Evolutionary conservation across 2,888 invertebrate species (phyloP).

Genomic region (Vanessa cardui): DNA sequence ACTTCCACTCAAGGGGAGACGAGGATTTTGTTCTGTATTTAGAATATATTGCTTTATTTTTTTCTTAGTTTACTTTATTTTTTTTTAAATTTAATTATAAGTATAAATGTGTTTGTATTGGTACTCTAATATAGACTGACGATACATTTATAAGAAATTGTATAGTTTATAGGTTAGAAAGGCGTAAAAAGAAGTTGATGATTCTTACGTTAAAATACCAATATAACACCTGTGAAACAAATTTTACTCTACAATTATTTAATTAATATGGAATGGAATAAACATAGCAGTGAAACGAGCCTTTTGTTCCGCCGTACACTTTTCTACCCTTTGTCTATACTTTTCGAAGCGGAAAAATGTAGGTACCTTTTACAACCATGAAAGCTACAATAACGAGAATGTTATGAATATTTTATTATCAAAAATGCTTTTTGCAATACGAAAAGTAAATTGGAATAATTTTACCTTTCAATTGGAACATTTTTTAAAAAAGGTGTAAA

Average conservation of each 20-base stretch:
- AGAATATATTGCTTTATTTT: no score
- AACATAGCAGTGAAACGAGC: conserved; percentile 7
- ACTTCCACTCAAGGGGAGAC: no score
- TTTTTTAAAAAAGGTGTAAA: not conserved
- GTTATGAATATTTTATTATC: conserved; percentile 15
- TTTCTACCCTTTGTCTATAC: conserved; percentile 17
- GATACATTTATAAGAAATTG: no score
- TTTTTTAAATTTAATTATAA: no score
- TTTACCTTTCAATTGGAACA: not conserved
- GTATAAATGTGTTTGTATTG: no score
- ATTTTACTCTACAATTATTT: conserved; percentile 16
- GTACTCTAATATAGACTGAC: no score
- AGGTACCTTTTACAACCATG: conserved; percentile 10
- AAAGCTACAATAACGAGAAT: conserved; percentile 11
- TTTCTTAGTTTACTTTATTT: no score
- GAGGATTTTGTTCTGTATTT: no score
- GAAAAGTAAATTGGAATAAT: not conserved
- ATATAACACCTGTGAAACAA: not conserved
- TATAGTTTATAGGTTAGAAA: no score
- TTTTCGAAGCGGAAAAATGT: conserved; percentile 18
- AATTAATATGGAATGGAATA: conserved; percentile 16
- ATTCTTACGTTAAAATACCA: not conserved
- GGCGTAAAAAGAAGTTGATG: not conserved
- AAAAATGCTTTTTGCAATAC: conserved; percentile 4
- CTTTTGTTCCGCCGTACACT: conserved; percentile 20